Evolutionary conservation across 2,797 vertebrate genomes (phyloP), one percentile per base, ranked within the genome.

Genomic region (Graptemys geographica): DNA sequence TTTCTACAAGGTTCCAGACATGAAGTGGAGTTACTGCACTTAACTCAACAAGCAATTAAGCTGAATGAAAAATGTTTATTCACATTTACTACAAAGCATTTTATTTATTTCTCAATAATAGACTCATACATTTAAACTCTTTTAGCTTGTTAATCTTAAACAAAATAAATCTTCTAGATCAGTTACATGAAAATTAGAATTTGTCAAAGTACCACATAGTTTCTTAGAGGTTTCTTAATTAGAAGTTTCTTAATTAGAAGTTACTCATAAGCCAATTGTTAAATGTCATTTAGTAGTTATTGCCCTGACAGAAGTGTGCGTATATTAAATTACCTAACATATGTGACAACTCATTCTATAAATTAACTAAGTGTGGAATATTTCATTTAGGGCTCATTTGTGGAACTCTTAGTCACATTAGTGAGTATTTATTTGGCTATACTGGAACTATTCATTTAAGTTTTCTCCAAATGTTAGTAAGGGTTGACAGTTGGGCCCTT

Each of bases 31-130:
- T 25, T 21, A 79, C 6, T 55, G 52, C 44, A 15, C 76, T 93
- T 94, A 92, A 86, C 57, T 11, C 33, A 52, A 16, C 53, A 86
- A 90, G 41, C 15, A 90, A 80, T 72, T 91, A 91, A 95, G 87
- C 5, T 19, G 37, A 88, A 84, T 0, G 4, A 55, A 89, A 95
- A 89, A 81, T 10, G 11, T 49, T 79, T 82, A 59, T 37, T 37
- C 44, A 28, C 41, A 85, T 72, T 69, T 51, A 44, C 84, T 2
- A n/a, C 49, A 88, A 91, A 94, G n/a, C 1, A 1, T 92, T 13
- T 15, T 92, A 82, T 12, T 4, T 57, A 16, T 3, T 8, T 84
- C 93, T 82, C 28, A 87, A 0, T n/a, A 87, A 88, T 18, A 85
- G 13, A 4, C 1, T 2, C 0, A 0, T 3, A 56, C 5, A 6